Percentiles rank a stretch among this genome's conserved stretches.
phyloP scores from a whole-genome alignment of 2,888 invertebrate species.

The Acheta domesticus region DNA sequence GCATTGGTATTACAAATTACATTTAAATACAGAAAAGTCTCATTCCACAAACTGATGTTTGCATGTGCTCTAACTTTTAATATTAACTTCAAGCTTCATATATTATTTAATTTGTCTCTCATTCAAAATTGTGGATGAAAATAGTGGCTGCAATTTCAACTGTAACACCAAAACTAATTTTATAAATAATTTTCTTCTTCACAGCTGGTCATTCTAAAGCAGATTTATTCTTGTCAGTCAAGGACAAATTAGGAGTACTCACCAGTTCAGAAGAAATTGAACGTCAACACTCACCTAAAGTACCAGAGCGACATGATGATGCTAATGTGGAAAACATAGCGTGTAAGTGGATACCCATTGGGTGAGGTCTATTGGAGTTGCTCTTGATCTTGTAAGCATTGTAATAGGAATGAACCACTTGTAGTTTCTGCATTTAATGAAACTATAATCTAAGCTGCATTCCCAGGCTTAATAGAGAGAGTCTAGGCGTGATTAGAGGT shows the following conservation, averaged over 20 bases:
- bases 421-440: neutral
- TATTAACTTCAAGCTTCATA: no score
- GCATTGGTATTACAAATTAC: conserved; percentile 57
- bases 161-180: no score
- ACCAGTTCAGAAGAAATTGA: conserved; percentile 75
- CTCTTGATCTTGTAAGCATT: neutral
- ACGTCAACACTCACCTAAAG: conserved; percentile 29
- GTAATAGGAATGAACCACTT: neutral
- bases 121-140: no score
- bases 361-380: neutral
- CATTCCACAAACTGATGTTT: no score
- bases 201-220: conserved; percentile 74
- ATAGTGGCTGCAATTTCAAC: no score
- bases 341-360: conserved; percentile 2
- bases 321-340: conserved; percentile 27
- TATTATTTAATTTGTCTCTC: no score
- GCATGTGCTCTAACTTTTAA: no score
- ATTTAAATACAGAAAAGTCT: neutral
- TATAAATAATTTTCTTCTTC: neutral
- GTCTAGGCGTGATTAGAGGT: neutral
- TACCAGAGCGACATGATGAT: conserved; percentile 34
- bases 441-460: neutral
- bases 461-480: conserved; percentile 10
- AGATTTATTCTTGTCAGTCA: conserved; percentile 74
- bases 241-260: conserved; percentile 74